Evolutionary conservation across 1,140 invertebrate genomes (phyloP).

Genomic region (Drosophila nigrodunni): DNA sequence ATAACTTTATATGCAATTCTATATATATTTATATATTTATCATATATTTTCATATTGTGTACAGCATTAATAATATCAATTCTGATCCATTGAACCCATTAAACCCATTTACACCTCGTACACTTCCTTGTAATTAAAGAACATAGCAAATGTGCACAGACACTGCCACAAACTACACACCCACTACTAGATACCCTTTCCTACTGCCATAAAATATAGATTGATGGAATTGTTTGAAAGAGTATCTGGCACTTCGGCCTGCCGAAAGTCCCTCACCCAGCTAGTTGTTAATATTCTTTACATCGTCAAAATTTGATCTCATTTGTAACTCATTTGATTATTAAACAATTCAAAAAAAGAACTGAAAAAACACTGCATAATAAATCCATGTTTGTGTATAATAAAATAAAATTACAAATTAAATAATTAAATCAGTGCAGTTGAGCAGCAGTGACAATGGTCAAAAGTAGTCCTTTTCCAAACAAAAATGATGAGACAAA

Average conservation of each 20-base stretch:
- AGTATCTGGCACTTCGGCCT: too few relatives aligned
- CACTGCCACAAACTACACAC: neutral
- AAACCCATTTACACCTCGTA: conserved; percentile 37
- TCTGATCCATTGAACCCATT: neutral
- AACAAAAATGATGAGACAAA: conserved; percentile 28
- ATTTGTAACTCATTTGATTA: conserved; percentile 19
- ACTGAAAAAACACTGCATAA: conserved; percentile 21
- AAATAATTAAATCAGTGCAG: conserved; percentile 57
- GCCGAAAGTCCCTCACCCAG: too few relatives aligned
- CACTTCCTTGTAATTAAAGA: conserved; percentile 2
- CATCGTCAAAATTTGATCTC: too few relatives aligned
- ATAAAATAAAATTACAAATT: conserved; percentile 13
- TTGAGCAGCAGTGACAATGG: conserved; percentile 76
- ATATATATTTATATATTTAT: conserved; percentile 30
- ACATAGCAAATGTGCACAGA: conserved; percentile 21
- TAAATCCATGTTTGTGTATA: conserved; percentile 12
- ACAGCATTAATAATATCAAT: conserved; percentile 56
- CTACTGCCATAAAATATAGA: neutral
- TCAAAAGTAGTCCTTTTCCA: conserved; percentile 32
- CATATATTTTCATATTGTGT: conserved; percentile 54
- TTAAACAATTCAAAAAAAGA: neutral
- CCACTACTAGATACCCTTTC: neutral
- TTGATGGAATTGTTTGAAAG: neutral
- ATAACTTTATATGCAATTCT: conserved; percentile 21
- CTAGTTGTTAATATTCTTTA: too few relatives aligned